Evolutionary conservation across 2,113 vertebrate genomes (phyloP), one percentile per base, ranked within the genome.

Genomic region (Dermatemys mawii): DNA sequence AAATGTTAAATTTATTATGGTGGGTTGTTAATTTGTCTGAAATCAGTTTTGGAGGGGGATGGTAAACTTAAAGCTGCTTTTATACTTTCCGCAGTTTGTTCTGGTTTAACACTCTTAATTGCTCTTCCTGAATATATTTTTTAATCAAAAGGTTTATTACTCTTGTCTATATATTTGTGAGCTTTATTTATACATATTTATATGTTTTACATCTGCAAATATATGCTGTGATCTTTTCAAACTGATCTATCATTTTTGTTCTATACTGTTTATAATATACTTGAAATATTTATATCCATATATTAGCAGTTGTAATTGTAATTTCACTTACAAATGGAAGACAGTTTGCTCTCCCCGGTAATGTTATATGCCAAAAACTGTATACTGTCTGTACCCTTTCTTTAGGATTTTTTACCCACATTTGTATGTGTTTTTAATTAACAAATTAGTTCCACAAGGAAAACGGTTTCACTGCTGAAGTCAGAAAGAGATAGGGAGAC

Each of bases 1-100:
- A 84, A 96, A 81, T 7, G 78, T 1, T 67, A n/a, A 53, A 79
- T 92, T 94, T 93, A 70, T 84, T 90, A 88, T 70, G 76, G 87
- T 63, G 44, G n/a, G 7, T n/a, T 93, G 22, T 80, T 91, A 78
- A 90, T 16, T 35, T 86, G 83, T 53, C 76, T 89, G 88, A 91
- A 96, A 90, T 84, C 32, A 55, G 46, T 93, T 95, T 24, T 94
- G 84, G 81, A 96, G 90, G 38, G 80, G 84, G 88, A 11, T 53
- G 60, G 41, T 49, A 95, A 94, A 60, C 86, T n/a, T 63, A 91
- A 54, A 90, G n/a, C 6, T 93, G 84, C 81, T 78, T 94, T 92
- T 51, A 12, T 35, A 55, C 88, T 95, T 95, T 89, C 76, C 81
- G 11, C 53, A 92, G 57, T 87, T 92, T 84, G 11, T 75, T 89